These are phyloP conservation scores for Norana najaformis DNA, from an alignment of 2,888 invertebrate genomes.

Conservation along the genomic window DNA sequence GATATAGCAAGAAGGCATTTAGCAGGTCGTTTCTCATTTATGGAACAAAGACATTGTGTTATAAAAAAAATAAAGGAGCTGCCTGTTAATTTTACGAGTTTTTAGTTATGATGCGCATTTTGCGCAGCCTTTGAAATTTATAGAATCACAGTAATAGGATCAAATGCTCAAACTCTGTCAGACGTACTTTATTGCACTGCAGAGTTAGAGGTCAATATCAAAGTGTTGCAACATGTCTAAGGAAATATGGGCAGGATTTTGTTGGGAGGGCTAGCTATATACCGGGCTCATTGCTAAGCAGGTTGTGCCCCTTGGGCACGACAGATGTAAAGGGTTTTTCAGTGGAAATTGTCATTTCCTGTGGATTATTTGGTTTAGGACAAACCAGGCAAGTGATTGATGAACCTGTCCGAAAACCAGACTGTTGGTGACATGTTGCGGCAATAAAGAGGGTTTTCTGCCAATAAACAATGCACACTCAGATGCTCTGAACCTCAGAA, in stretches of 20 bases:
- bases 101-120: conserved; percentile 13
- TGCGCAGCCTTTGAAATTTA: not conserved
- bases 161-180: not conserved
- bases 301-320: conserved; percentile 3
- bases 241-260: not conserved
- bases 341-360: conserved; percentile 5
- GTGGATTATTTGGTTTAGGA: not conserved
- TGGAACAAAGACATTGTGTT: not conserved
- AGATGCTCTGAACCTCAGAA: not conserved
- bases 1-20: no score
- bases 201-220: conserved; percentile 1
- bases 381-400: not conserved
- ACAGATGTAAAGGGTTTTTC: not conserved
- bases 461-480: not conserved
- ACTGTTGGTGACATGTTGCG: not conserved
- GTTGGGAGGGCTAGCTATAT: not conserved
- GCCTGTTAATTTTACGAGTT: not conserved
- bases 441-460: not conserved
- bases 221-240: not conserved
- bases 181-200: not conserved
- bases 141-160: not conserved
- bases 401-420: not conserved
- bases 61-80: not conserved
- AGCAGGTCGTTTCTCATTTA: no score
- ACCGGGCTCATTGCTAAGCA: conserved; percentile 13